These are phyloP conservation scores for Telenomus remus DNA, from an alignment of 1,140 invertebrate genomes.

Conservation along the genomic window DNA sequence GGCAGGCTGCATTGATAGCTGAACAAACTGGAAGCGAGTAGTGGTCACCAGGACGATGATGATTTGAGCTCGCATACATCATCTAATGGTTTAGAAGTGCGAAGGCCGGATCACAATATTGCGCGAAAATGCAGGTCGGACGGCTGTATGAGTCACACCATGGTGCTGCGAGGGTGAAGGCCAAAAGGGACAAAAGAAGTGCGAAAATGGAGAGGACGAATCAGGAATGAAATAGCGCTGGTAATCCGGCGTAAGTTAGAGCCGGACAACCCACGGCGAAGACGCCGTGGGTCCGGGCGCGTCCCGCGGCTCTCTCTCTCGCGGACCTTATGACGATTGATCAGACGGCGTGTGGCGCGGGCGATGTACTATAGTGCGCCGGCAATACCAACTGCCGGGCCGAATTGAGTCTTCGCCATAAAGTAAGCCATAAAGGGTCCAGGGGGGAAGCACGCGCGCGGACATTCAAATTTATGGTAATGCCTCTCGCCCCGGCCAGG, in stretches of 20 bases:
- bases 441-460: constrained; percentile 36
- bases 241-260: constrained; percentile 53
- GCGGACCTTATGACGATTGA: constrained; percentile 50
- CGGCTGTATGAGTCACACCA: constrained; percentile 31
- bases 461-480: constrained; percentile 75
- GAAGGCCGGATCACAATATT: constrained; percentile 45
- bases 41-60: neutral
- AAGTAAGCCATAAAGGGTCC: constrained; percentile 71
- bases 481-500: constrained; percentile 59
- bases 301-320: constrained; percentile 50
- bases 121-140: constrained; percentile 19
- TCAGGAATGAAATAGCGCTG: constrained; percentile 44
- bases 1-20: too few relatives aligned
- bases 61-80: constrained; percentile 18
- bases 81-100: constrained; percentile 21
- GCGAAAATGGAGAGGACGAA: constrained; percentile 41
- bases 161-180: constrained; percentile 29
- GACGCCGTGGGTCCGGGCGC: constrained; percentile 54
- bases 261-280: constrained; percentile 57
- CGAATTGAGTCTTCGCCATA: constrained; percentile 75
- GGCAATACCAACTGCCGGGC: constrained; percentile 67
- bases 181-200: constrained; percentile 34
- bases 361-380: constrained; percentile 65
- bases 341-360: constrained; percentile 45
- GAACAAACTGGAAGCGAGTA: too few relatives aligned